Base-by-base conservation (phyloP, 2,888 invertebrate species). In the Geophilus truncorum region DNA sequence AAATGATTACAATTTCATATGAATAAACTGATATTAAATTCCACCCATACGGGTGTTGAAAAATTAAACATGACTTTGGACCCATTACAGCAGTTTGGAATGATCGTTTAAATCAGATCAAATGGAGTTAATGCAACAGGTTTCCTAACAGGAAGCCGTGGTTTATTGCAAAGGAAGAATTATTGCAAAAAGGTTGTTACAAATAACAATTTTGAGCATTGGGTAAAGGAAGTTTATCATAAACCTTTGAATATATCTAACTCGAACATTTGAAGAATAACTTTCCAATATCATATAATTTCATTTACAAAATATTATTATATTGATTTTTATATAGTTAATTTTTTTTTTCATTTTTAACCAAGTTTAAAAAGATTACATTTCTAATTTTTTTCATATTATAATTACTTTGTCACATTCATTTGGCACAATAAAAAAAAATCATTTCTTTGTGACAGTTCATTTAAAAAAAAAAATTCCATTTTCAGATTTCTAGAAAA, bases 1-100 rank as follows among this genome's bases (percentile, higher is more conserved):
- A 51, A 51, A 10, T n/a, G 18, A 18, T n/a, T 18, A 6, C 18
- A 6, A 32, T 6, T 32, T 4, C 5, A 32, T 32, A 32, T 32
- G n/a, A n/a, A n/a, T 32, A 32, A 9, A 32, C 32, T 32, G 32
- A 9, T 9, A 32, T 4, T 32, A 32, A 51, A 51, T 51, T 51
- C 18, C 18, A 18, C 15, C 51, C 51, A 9, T 18, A 5, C 6
- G 21, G 57, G 23, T 18, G 21, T 62, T 62, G 10, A 62, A 70
- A 70, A 70, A n/a, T 25, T 70, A 25, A 70, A 70, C 70, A 70
- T 7, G 18, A n/a, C 28, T 70, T 70, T 70, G 70, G 70, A 70
- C 70, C 70, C 70, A 70, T 70, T 70, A 70, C 1, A 70, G 70
- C 70, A 70, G 70, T 70, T 70, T 70, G 70, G 70, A 70, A 70